A percentile compares a stretch with the other conserved stretches of the same genome.
Evolutionary conservation across 1,140 invertebrate species (phyloP).

Genomic region (Calephelis nemesis): DNA sequence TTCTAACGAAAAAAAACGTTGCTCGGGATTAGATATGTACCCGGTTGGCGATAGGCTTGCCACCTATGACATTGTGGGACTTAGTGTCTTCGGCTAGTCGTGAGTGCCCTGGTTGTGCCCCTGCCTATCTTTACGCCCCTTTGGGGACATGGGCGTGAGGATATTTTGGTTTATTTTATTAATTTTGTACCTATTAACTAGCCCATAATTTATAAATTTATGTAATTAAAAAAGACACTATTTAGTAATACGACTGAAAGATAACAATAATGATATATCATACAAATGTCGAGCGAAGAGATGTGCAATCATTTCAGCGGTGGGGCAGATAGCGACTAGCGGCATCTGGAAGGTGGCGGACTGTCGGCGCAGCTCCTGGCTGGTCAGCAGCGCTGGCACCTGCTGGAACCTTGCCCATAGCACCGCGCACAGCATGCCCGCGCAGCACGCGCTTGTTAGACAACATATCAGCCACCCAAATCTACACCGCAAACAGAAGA

Average conservation of each 20-base stretch:
- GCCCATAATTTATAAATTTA: too few species aligned
- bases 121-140: too few species aligned
- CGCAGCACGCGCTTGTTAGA: constrained; percentile 58
- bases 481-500: constrained; percentile 29
- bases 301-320: constrained; percentile 36
- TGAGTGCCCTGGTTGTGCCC: too few species aligned
- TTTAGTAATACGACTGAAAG: not conserved
- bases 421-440: constrained; percentile 57
- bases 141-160: too few species aligned
- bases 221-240: too few species aligned
- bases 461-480: constrained; percentile 54
- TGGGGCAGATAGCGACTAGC: constrained; percentile 46
- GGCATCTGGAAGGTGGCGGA: constrained; percentile 34
- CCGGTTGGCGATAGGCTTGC: too few species aligned
- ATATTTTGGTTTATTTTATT: too few species aligned
- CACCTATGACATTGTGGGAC: too few species aligned
- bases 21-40: too few species aligned
- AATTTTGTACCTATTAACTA: too few species aligned
- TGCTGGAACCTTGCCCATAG: constrained; percentile 61
- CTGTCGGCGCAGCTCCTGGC: constrained; percentile 33
- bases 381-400: constrained; percentile 53
- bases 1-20: too few species aligned
- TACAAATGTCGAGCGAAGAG: constrained; percentile 42
- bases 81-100: too few species aligned
- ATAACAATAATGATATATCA: constrained; percentile 15